Evolutionary conservation across 2,888 invertebrate genomes (phyloP).

Genomic region (Coenonympha glycerion): DNA sequence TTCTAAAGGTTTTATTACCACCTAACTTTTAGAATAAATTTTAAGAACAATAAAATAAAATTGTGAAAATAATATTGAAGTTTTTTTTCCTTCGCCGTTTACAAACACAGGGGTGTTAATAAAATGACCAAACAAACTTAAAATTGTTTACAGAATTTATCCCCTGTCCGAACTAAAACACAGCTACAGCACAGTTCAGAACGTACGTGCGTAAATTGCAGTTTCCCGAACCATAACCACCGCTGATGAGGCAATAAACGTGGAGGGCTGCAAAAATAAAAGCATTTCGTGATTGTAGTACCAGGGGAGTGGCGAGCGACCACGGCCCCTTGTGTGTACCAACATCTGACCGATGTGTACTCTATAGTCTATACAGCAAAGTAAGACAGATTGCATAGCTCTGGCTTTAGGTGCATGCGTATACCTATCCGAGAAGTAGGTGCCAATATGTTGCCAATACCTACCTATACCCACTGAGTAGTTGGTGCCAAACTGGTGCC

Average conservation of each 20-base stretch:
- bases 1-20: no score
- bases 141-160: background rate
- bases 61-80: no score
- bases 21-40: no score
- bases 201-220: constrained; percentile 38
- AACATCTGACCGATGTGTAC: constrained; percentile 23
- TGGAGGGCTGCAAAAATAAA: constrained; percentile 56
- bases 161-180: constrained; percentile 7
- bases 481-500: no score
- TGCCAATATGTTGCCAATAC: no score
- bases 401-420: no score
- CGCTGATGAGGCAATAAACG: constrained; percentile 66
- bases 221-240: constrained; percentile 44
- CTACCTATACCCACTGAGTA: no score
- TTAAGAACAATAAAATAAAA: no score
- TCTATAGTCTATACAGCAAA: constrained; percentile 10
- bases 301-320: constrained; percentile 30
- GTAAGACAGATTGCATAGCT: constrained; percentile 4
- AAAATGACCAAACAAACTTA: background rate
- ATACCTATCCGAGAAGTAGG: no score
- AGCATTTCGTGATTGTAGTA: constrained; percentile 66
- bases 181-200: constrained; percentile 19
- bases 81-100: background rate
- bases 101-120: background rate
- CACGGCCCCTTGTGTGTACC: constrained; percentile 22